These are phyloP conservation scores for Protomyctophum bolini DNA, from an alignment of 2,113 vertebrate species.

Conservation along the genomic window DNA sequence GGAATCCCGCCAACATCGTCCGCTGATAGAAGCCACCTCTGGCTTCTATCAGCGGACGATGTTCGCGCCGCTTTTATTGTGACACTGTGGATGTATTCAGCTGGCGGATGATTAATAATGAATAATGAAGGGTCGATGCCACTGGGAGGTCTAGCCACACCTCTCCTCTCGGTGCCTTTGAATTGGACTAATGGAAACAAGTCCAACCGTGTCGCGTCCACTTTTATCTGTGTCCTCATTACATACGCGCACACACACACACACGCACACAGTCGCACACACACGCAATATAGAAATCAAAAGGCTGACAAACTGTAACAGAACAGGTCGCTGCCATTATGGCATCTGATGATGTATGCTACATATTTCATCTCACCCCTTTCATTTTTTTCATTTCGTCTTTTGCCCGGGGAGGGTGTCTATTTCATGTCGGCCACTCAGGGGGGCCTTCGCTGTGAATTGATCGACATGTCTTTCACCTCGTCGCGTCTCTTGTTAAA, in stretches of 20 bases:
- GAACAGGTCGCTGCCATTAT: constrained; percentile 16
- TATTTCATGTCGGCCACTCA: background rate
- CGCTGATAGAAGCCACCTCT: background rate
- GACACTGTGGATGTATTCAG: constrained; percentile 12
- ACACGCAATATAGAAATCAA: constrained; percentile 26
- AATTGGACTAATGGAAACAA: constrained; percentile 51
- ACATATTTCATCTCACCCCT: constrained; percentile 28
- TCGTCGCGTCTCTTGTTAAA: too few species aligned
- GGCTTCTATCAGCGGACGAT: background rate
- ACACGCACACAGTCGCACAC: too few species aligned
- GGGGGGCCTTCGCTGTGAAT: background rate
- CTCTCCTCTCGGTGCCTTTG: constrained; percentile 24
- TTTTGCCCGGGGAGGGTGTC: background rate
- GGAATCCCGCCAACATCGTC: background rate
- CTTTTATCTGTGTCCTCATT: constrained; percentile 37
- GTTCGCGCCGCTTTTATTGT: background rate
- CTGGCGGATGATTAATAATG: constrained; percentile 8
- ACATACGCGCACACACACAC: too few species aligned
- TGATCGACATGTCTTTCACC: background rate
- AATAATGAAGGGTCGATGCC: constrained; percentile 42
- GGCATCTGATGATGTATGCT: constrained; percentile 11
- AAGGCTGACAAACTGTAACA: constrained; percentile 13
- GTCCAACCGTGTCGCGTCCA: constrained; percentile 37
- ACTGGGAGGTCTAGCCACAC: constrained; percentile 7
- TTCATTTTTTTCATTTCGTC: background rate